Conservation (phyloP, 92 coral and sea anemone species). For the Heteractis magnifica region DNA sequence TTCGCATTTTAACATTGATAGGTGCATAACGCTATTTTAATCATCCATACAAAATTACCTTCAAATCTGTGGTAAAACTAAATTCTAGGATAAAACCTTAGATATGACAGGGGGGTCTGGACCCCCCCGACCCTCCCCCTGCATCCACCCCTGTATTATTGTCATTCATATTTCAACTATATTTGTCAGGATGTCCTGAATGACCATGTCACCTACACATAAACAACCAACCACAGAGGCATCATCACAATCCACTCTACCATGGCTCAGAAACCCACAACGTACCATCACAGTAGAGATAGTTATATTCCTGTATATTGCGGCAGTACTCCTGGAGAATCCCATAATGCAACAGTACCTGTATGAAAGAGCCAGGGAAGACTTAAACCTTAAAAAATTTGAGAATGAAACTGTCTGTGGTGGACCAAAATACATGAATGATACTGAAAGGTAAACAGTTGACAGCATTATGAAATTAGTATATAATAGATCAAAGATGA, state of each 20-base stretch:
- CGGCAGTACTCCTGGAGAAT: conserved; percentile 70
- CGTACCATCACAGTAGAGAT: conserved; percentile 76
- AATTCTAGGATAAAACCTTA: too few species aligned
- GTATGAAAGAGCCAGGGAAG: conserved; percentile 68
- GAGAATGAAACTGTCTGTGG: conserved; percentile 50
- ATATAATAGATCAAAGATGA: too few species aligned
- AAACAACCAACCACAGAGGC: background rate
- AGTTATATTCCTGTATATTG: conserved; percentile 65
- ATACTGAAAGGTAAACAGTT: conserved; percentile 14
- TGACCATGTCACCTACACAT: background rate
- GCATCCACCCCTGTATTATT: background rate
- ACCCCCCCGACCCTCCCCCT: too few species aligned
- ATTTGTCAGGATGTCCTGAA: background rate
- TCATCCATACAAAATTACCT: too few species aligned
- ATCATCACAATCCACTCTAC: background rate
- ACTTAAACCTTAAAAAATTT: conserved; percentile 28
- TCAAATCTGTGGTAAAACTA: too few species aligned
- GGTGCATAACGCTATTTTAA: too few species aligned
- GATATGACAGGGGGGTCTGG: too few species aligned
- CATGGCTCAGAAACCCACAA: conserved; percentile 71
- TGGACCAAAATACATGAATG: conserved; percentile 30
- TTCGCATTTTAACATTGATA: too few species aligned
- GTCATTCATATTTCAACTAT: background rate
- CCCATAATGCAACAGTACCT: conserved; percentile 83
- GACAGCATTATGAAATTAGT: background rate